Evolutionary conservation across 2,888 invertebrate genomes (phyloP).

Genomic region (Drosophila prostipennis): DNA sequence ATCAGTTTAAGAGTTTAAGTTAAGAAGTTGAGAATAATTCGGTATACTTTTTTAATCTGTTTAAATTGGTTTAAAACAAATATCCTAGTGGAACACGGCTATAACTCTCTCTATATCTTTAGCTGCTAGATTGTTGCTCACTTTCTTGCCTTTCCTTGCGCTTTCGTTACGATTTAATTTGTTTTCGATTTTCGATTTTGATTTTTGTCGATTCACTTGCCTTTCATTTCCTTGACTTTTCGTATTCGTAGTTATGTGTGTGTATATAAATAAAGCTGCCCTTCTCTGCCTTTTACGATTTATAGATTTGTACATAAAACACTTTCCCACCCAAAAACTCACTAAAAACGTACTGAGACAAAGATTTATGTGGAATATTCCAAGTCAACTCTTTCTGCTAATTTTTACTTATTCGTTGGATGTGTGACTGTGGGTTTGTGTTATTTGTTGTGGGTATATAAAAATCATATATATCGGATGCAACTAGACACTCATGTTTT

Average conservation of each 20-base stretch:
- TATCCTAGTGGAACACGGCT: not conserved
- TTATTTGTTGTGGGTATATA: not conserved
- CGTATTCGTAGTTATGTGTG: constrained; percentile 10
- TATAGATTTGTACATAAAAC: constrained; percentile 1
- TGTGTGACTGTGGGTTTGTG: constrained; percentile 7
- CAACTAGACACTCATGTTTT: too few relatives aligned
- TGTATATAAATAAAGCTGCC: constrained; percentile 5
- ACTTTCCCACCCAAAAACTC: not conserved
- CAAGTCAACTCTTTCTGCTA: constrained; percentile 1
- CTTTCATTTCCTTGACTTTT: constrained; percentile 25
- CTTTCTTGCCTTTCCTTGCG: constrained; percentile 21
- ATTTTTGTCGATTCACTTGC: constrained; percentile 23
- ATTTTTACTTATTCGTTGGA: constrained; percentile 5
- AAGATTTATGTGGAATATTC: constrained; percentile 20
- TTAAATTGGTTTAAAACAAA: not conserved
- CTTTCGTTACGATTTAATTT: constrained; percentile 24
- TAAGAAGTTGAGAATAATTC: too few relatives aligned
- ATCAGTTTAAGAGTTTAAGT: too few relatives aligned
- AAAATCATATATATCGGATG: not conserved
- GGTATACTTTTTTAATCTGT: too few relatives aligned
- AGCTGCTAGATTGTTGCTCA: constrained; percentile 45
- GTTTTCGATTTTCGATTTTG: constrained; percentile 18
- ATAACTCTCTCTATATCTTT: constrained; percentile 1
- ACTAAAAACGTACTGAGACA: constrained; percentile 1
- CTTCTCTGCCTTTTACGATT: not conserved